phyloP scores from a whole-genome alignment of 2,888 invertebrate species.

The Taphrorychus bicolor region DNA sequence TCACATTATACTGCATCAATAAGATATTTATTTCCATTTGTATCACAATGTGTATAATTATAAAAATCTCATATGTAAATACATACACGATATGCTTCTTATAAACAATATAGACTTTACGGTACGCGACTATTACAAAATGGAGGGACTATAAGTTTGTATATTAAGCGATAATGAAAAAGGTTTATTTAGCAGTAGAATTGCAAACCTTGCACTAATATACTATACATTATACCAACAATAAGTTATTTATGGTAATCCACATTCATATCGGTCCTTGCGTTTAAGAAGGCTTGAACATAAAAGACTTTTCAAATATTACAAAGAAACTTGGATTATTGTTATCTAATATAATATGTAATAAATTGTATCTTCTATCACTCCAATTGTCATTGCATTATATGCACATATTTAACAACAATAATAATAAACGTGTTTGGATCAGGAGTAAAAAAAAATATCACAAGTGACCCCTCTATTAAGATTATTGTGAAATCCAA shows the following conservation, averaged over 20 bases:
- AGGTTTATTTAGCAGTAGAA: neutral
- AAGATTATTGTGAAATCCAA: neutral
- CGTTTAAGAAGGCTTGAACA: too few species aligned
- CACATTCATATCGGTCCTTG: too few species aligned
- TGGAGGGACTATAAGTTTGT: neutral
- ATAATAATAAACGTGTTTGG: neutral
- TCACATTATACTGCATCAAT: neutral
- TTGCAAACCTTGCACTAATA: too few species aligned
- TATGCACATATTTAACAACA: neutral
- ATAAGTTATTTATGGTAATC: neutral
- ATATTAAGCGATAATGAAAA: neutral
- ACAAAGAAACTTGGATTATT: too few species aligned
- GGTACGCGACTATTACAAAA: neutral
- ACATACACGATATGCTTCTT: slow-evolving; percentile 14
- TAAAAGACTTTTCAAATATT: too few species aligned
- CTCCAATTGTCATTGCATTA: too few species aligned
- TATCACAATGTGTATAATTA: slow-evolving; percentile 35
- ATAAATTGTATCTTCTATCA: neutral
- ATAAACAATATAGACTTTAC: slow-evolving; percentile 8
- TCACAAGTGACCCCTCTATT: neutral
- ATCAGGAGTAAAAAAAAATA: neutral
- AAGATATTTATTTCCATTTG: slow-evolving; percentile 23
- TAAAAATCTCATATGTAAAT: slow-evolving; percentile 29
- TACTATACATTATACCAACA: neutral
- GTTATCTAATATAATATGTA: too few species aligned